Evolutionary conservation across 2,888 invertebrate genomes (phyloP).

Genomic region (Tachystola acroxantha): DNA sequence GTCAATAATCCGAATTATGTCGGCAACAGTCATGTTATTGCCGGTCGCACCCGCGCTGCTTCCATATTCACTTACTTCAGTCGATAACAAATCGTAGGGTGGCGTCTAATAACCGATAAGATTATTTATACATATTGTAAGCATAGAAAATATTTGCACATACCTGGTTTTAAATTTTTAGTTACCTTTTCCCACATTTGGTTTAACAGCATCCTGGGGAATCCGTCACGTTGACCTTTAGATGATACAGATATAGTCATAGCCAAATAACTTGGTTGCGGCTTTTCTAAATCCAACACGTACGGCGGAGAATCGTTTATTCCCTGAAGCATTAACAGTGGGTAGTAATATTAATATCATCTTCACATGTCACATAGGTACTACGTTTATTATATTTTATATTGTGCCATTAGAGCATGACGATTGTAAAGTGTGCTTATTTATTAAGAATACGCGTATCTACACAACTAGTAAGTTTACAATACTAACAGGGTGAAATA

Average conservation of each 20-base stretch:
- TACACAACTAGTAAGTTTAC: too few species aligned
- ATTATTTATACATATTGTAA: too few species aligned
- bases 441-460: too few species aligned
- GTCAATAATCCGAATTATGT: slow-evolving; percentile 57
- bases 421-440: background rate
- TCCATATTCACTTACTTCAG: slow-evolving; percentile 33
- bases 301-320: slow-evolving; percentile 65
- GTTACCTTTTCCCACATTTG: slow-evolving; percentile 67
- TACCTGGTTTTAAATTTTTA: slow-evolving; percentile 1
- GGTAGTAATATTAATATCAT: too few species aligned
- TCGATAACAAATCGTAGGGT: slow-evolving; percentile 54
- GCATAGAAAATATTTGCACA: too few species aligned
- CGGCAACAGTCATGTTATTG: slow-evolving; percentile 50
- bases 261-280: slow-evolving; percentile 53
- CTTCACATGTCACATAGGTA: too few species aligned
- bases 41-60: slow-evolving; percentile 24
- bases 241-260: slow-evolving; percentile 59
- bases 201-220: slow-evolving; percentile 51
- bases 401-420: background rate
- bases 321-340: slow-evolving; percentile 33
- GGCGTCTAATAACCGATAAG: slow-evolving; percentile 51
- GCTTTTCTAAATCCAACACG: slow-evolving; percentile 53
- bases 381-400: too few species aligned
- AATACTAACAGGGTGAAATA: slow-evolving; percentile 47
- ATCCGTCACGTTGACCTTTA: slow-evolving; percentile 64